Evolutionary conservation across 2,113 vertebrate species (phyloP), one percentile per base, ranked within the genome.

Genomic region (Laticauda colubrina): DNA sequence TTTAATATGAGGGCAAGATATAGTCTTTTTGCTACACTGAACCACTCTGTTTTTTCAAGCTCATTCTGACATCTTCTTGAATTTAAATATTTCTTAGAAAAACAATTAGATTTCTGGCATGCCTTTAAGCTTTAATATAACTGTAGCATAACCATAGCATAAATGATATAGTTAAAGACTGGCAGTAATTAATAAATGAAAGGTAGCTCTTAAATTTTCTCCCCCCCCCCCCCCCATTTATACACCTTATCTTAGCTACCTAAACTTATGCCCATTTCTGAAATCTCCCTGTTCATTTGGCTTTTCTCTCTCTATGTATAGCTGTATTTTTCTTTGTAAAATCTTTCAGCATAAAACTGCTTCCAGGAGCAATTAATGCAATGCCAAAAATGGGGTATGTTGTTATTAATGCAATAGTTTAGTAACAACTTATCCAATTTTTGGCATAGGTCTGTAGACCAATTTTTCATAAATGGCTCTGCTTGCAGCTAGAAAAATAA

Each of bases 401-500:
- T 29, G 26, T 64, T 64, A 75, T 69, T 34, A 75, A 75, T 75
- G 14, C 14, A 75, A 18, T 75, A 75, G 14, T 75, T 69, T 69
- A n/a, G 12, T n/a, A n/a, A 69, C 12, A 69, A 34, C 64, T n/a
- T 34, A 34, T n/a, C 12, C 29, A 4, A 29, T 69, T 69, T 75
- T 34, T 75, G 14, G 64, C 14, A 75, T 18, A 34, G 4, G 29
- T 69, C 1, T n/a, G 12, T 15, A 69, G 64, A 34, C 14, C 9
- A 90, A 43, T 48, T 91, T 95, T 95, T 20, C 91, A 39, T 92
- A 64, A 92, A 87, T 94, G 92, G 88, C 87, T 91, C 39, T 64
- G 94, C 92, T 86, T 69, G 29, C 5, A 87, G 89, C 92, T 5
- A 90, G 69, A 1, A 93, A 92, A 81, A 91, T 15, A 34, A 75